A percentile compares a stretch with the other conserved stretches of the same genome.
phyloP scores from a whole-genome alignment of 92 coral and sea anemone species.

The Bergia puertoricense region DNA sequence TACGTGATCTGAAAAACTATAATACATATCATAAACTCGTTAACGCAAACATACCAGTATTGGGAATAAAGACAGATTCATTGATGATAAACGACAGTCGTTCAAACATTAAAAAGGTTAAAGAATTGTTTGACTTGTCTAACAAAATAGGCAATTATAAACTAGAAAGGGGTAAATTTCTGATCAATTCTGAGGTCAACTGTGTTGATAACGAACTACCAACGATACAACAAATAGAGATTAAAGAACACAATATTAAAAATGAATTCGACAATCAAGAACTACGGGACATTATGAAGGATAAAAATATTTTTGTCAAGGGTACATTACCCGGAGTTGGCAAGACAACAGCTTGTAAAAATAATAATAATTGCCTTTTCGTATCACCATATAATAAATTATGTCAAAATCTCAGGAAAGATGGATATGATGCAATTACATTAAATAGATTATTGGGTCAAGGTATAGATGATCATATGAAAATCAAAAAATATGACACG shows the following conservation, averaged over 20 bases:
- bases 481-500: not conserved
- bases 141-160: not conserved
- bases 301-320: conserved; percentile 2
- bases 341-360: not conserved
- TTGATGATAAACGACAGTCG: too few relatives aligned
- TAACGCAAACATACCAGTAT: too few relatives aligned
- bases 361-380: not conserved
- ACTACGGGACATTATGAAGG: not conserved
- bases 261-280: conserved; percentile 25
- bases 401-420: not conserved
- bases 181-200: not conserved
- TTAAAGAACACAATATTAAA: not conserved
- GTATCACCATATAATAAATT: conserved; percentile 8
- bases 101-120: too few relatives aligned
- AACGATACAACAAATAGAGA: not conserved
- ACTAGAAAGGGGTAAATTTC: not conserved
- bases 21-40: too few relatives aligned
- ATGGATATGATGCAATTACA: conserved; percentile 5
- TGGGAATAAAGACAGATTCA: too few relatives aligned
- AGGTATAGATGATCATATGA: conserved; percentile 18
- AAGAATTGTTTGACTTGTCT: not conserved
- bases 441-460: not conserved
- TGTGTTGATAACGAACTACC: not conserved
- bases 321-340: not conserved
- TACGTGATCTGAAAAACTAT: too few relatives aligned